Base-by-base conservation (phyloP, 2,888 invertebrate genomes). In the Sericinus montela region DNA sequence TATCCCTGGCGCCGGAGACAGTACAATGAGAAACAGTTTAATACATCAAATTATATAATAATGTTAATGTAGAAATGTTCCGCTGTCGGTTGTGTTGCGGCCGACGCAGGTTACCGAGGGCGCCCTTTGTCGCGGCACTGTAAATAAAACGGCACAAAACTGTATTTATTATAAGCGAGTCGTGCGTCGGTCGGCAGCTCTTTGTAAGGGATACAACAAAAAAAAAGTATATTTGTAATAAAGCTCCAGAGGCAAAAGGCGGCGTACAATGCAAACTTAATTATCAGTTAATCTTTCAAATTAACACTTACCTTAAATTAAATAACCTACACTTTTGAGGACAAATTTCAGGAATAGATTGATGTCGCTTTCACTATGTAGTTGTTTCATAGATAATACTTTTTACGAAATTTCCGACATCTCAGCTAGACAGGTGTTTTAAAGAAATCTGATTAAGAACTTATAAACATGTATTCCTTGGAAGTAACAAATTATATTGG, bases 21-120 rank as follows among this genome's bases (percentile, higher is more conserved):
- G 54, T 43, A 52, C 58, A 72, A 5, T 77, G 85, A 83, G 88
- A 83, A 79, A 82, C 73, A 73, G 75, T 87, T 87, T 87, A 87
- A 87, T 87, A 87, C 88, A 87, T 88, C 85, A 76, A 72, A 70
- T 72, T 62, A 66, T 69, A 74, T 69, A 69, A 60, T 63, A 62
- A 63, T 63, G 60, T 61, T 59, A 53, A 55, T 56, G n/a, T 19
- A 32, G 51, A 55, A 51, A 56, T 51, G 54, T 51, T 54, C 60
- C 56, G 48, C 32, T 52, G 54, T 57, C 54, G 43, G 55, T 55
- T 56, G 55, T 50, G 55, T 55, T 56, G 55, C 51, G 63, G 59
- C 57, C 57, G 58, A 56, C 35, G 10, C 23, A 7, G 29, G 35
- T 41, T 32, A 43, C 8, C 11, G n/a, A 13, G 28, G 28, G 25